phyloP scores from a whole-genome alignment of 2,888 invertebrate genomes.

The Ormyrus pomaceus region DNA sequence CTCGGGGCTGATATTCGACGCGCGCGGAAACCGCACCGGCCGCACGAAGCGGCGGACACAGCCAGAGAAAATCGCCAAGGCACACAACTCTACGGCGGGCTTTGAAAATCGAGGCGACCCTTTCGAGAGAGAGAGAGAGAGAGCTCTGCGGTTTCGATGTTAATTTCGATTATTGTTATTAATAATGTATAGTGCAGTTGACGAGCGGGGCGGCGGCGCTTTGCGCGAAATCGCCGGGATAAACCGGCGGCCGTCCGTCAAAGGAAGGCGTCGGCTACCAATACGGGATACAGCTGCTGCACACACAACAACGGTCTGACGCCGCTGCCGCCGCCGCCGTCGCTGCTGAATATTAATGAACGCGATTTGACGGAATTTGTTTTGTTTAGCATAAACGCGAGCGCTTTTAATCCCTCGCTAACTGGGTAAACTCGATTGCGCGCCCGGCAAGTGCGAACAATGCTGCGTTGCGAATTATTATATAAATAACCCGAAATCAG shows the following conservation, averaged over 20 bases:
- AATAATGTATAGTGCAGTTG: no score
- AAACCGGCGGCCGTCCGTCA: no score
- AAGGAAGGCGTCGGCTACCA: no score
- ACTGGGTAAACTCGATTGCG: neutral
- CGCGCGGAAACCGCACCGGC: slow-evolving; percentile 30
- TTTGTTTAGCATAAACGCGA: neutral
- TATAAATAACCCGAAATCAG: neutral
- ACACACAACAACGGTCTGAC: no score
- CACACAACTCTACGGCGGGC: slow-evolving; percentile 6
- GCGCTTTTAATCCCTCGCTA: no score
- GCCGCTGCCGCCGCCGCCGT: neutral
- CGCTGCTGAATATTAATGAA: slow-evolving; percentile 27
- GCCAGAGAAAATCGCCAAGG: slow-evolving; percentile 39
- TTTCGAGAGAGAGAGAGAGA: no score
- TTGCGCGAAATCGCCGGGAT: no score
- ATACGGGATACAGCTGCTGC: no score
- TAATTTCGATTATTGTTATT: no score
- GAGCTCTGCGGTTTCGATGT: no score
- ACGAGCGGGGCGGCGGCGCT: neutral
- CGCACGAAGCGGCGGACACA: no score
- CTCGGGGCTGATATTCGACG: slow-evolving; percentile 28
- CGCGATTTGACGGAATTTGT: slow-evolving; percentile 1
- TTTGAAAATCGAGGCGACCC: slow-evolving; percentile 38
- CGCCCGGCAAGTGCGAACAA: neutral
- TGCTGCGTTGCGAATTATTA: no score